Percentiles rank a stretch among this genome's conserved stretches.
These are phyloP conservation scores for Hyalella azteca DNA, from an alignment of 2,888 invertebrate genomes.

Conservation along the genomic window DNA sequence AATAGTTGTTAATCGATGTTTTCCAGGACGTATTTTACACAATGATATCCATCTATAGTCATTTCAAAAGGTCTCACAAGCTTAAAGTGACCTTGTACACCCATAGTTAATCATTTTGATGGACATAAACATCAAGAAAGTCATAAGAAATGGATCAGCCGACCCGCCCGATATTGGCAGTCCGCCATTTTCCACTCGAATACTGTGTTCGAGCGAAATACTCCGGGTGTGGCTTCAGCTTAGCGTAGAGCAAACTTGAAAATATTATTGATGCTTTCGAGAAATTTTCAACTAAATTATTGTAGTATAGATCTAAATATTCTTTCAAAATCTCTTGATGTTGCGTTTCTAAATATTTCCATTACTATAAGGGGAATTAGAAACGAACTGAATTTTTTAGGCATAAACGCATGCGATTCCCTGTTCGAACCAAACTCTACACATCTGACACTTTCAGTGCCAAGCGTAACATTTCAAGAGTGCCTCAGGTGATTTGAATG, in stretches of 20 bases:
- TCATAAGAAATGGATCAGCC: constrained; percentile 37
- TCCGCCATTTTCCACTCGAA: constrained; percentile 58
- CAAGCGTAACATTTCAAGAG: not conserved
- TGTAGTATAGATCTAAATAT: too few species aligned
- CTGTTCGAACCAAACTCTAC: not conserved
- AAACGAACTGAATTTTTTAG: not conserved
- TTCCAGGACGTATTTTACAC: not conserved
- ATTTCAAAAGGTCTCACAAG: too few species aligned
- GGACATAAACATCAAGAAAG: not conserved
- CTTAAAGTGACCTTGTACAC: too few species aligned
- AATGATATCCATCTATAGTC: too few species aligned
- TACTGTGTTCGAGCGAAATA: not conserved
- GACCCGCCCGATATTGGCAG: constrained; percentile 55
- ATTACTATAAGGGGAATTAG: too few species aligned
- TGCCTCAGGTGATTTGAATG: too few species aligned
- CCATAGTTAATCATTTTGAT: not conserved
- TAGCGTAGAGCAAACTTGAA: not conserved
- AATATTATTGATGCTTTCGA: too few species aligned
- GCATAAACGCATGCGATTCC: constrained; percentile 4
- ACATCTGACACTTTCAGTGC: constrained; percentile 19
- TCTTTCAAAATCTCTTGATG: too few species aligned
- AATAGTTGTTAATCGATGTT: constrained; percentile 14
- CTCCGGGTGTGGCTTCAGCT: not conserved
- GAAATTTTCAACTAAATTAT: too few species aligned
- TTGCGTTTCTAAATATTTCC: too few species aligned